A percentile compares a stretch with the other conserved stretches of the same genome.
Conservation (phyloP, 1,140 invertebrate genomes). For the Paraescarpia echinospica region DNA sequence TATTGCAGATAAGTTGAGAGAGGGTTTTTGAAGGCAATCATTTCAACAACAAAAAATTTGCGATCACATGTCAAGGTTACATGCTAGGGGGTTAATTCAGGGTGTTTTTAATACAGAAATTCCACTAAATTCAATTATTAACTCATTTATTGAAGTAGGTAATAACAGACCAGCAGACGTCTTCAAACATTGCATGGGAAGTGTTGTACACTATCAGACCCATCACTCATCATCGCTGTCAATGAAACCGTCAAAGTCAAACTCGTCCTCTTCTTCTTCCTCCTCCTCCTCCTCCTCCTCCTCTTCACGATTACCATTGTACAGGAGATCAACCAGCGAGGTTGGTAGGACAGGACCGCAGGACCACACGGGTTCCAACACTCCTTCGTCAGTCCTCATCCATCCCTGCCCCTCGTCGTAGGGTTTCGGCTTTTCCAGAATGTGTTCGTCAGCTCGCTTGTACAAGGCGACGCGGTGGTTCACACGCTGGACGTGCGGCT, state of each 20-base stretch:
- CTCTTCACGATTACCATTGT: background rate
- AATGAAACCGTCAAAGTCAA: background rate
- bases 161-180: no score
- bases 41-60: no score
- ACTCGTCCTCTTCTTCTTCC: slow-evolving; percentile 1
- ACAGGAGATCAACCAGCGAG: background rate
- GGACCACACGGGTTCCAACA: background rate
- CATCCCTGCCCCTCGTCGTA: background rate
- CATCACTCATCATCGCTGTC: background rate
- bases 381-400: background rate
- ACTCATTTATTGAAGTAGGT: no score
- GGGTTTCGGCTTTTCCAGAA: slow-evolving; percentile 13
- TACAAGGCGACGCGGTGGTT: no score
- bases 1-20: no score
- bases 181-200: slow-evolving; percentile 11
- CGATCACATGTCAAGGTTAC: no score
- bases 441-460: background rate
- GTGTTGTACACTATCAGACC: no score
- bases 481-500: no score
- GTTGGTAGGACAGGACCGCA: background rate
- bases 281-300: background rate
- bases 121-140: no score
- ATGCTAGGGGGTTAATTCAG: no score
- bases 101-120: no score
- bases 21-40: no score